Base-by-base conservation (phyloP, 2,888 invertebrate genomes). In the Tetranychus truncatus region DNA sequence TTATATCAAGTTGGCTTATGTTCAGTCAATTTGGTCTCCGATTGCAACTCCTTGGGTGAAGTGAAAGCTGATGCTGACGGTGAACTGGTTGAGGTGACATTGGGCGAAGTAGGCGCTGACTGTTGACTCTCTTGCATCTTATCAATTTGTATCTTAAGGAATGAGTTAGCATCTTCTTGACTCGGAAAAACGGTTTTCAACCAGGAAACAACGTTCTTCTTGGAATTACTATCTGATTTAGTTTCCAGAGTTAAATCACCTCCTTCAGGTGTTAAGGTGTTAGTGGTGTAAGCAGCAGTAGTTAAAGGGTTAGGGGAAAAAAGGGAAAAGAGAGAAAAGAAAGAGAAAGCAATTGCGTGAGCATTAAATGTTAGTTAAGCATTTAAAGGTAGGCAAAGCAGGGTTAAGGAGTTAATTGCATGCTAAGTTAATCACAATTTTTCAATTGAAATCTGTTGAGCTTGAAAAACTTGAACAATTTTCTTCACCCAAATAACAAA, bases 101-200 rank as follows among this genome's bases (percentile, higher is more conserved):
- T 9, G 55, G 55, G 55, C 7, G 55, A 55, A 15, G 55, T 55
- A 15, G 55, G 55, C 6, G 55, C 15, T 55, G 55, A 55, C 15
- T 55, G 55, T 5, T 55, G 55, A 55, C 55, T 15, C 15, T 69
- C 69, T 69, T 69, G 69, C 34, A 69, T 20, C 21, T 69, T 69
- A 69, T 69, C 69, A 24, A 69, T 69, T 24, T 69, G 69, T 11
- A 24, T 20, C 20, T 69, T 69, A 9, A 69, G 69, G n/a, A 69
- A 69, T 9, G 69, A 24, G n/a, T 24, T 69, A 24, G 69, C 69
- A 69, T 69, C 69, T 69, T 69, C 69, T 69, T 69, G 69, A 69
- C 69, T 69, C 20, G 69, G 69, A 21, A 69, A 69, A 7, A 69
- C 69, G 1, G 69, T 69, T 21, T 69, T 69, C 9, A 69, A 24